phyloP scores from a whole-genome alignment of 2,797 vertebrate genomes.

The Odontamblyopus lacepedii region DNA sequence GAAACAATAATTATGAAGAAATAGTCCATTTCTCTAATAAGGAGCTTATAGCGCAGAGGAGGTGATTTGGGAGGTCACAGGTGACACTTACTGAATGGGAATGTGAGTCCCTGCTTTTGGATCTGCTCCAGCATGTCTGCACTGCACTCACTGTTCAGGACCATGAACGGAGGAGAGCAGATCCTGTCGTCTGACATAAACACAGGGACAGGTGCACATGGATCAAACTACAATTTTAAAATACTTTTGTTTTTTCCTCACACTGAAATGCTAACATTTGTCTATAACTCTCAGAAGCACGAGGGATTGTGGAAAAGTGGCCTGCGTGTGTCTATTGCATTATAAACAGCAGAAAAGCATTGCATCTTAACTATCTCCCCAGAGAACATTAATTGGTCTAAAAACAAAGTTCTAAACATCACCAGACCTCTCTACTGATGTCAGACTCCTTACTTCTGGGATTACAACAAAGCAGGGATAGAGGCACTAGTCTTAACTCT shows the following conservation, averaged over 20 bases:
- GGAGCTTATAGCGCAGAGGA: neutral
- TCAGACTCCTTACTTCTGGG: neutral
- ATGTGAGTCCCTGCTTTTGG: constrained; percentile 90
- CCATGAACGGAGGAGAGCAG: constrained; percentile 98
- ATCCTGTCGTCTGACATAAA: constrained; percentile 77
- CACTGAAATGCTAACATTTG: neutral
- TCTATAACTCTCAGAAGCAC: neutral
- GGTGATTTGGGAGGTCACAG: neutral
- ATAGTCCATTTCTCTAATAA: neutral
- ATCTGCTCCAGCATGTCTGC: constrained; percentile 90
- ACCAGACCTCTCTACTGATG: neutral
- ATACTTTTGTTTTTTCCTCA: neutral
- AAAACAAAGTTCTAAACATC: neutral
- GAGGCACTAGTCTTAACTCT: neutral
- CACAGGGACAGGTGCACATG: constrained; percentile 4
- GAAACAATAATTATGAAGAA: constrained; percentile 2
- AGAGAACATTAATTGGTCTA: neutral
- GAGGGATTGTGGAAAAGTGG: neutral
- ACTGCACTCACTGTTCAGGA: constrained; percentile 89
- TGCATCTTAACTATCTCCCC: neutral
- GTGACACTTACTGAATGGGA: constrained; percentile 92
- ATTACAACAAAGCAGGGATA: neutral
- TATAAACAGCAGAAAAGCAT: neutral
- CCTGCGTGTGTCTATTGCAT: neutral
- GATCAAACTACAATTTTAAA: neutral